Evolutionary conservation across 2,113 vertebrate species (phyloP), one percentile per base, ranked within the genome.

Genomic region (Apeltes quadracus): DNA sequence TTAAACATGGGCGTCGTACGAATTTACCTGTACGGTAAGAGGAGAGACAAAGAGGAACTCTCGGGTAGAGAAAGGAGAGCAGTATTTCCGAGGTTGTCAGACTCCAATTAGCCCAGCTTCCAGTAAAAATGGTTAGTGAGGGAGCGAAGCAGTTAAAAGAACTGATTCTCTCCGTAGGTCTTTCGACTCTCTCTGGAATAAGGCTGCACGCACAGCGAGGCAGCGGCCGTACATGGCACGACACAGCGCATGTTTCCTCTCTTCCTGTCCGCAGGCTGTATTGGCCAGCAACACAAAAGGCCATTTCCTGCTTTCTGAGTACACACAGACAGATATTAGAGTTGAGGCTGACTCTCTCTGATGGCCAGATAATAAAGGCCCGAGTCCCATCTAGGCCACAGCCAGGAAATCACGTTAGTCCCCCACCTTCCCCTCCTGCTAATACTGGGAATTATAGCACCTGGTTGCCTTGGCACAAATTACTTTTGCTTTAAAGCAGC

Each of bases 1-100:
- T 92, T 84, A 89, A 89, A 67, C 59, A 67, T 0, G 22, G 50
- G 23, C 36, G 11, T 50, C 87, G 94, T 92, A 92, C 0, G 88
- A 76, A 92, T 90, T 84, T 69, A 71, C 83, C 88, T 50, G 87
- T 41, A 61, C 70, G 81, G 62, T 51, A 46, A 7, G 54, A 39
- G 10, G 25, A 61, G 65, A 76, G 38, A 69, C 11, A 71, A 54
- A 73, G 56, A 10, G 27, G 58, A 32, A 59, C 41, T 18, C 58
- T 56, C 29, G 16, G 1, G 11, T 36, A 61, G 44, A 44, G 25
- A 56, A 22, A 15, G 4, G 10, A 72, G 13, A 67, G 39, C 34
- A 62, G 27, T 15, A 69, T 22, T 53, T 48, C 25, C 38, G 23
- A 6, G 34, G 70, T 36, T 58, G 27, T 32, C 58, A 55, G 10